Percentiles rank a stretch among this genome's conserved stretches.
Evolutionary conservation across 2,113 vertebrate genomes (phyloP).

Genomic region (Clupea harengus): DNA sequence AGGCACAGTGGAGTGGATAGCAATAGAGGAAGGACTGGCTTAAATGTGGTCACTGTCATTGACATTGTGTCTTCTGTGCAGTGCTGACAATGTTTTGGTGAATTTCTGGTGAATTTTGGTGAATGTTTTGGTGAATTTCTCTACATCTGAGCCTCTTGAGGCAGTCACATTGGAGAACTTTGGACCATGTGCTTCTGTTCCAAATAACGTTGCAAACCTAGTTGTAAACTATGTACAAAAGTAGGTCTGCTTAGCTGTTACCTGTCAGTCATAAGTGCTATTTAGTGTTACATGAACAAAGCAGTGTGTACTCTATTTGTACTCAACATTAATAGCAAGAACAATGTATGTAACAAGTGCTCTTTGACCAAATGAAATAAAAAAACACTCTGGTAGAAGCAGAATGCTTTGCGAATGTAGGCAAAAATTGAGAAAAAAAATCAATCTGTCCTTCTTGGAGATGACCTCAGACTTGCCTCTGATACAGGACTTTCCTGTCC

Average conservation of each 20-base stretch:
- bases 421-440: too few species aligned
- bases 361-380: not conserved
- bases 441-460: not conserved
- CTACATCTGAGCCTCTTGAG: not conserved
- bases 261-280: not conserved
- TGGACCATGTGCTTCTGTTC: not conserved
- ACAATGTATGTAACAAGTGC: not conserved
- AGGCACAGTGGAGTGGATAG: not conserved
- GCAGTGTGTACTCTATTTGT: too few species aligned
- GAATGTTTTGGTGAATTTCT: not conserved
- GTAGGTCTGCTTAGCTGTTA: not conserved
- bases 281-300: not conserved
- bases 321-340: not conserved
- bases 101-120: not conserved
- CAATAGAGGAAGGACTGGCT: not conserved
- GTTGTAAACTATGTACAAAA: not conserved
- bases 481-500: not conserved
- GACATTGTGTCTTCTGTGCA: not conserved
- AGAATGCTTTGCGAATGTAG: too few species aligned
- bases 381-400: too few species aligned
- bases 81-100: not conserved
- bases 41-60: not conserved
- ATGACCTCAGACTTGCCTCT: not conserved
- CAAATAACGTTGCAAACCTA: not conserved
- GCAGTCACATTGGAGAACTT: not conserved